Conservation (phyloP, 2,113 vertebrate genomes). For the Myanophis thanlyinensis region DNA sequence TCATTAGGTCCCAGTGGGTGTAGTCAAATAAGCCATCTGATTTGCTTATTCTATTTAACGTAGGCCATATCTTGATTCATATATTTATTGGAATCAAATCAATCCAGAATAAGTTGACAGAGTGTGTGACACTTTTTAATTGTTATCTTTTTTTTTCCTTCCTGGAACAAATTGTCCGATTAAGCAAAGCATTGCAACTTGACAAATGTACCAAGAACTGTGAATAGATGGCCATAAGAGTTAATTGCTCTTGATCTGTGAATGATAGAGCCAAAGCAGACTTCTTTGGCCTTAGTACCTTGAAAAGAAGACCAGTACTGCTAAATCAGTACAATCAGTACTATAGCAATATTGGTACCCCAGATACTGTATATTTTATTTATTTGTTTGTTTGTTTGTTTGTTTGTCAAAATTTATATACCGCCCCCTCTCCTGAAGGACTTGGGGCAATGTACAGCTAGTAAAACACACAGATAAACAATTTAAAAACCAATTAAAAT, state of each 20-base stretch:
- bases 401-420: too few species aligned
- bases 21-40: neutral
- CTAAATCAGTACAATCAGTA: neutral
- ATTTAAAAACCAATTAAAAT: too few species aligned
- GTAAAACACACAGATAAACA: too few species aligned
- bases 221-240: neutral
- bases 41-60: neutral
- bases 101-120: neutral
- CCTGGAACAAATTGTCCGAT: neutral
- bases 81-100: neutral
- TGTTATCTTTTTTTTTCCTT: neutral
- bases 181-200: neutral
- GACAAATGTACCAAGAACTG: neutral
- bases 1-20: neutral
- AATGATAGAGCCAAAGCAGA: neutral
- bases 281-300: neutral
- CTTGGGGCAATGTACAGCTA: too few species aligned
- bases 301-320: neutral
- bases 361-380: neutral
- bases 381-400: too few species aligned
- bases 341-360: slow-evolving; percentile 6
- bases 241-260: neutral
- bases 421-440: too few species aligned
- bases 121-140: neutral
- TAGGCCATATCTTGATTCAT: too few species aligned